Conservation (phyloP, 2,888 invertebrate species). For the Caenorhabditis sinica region DNA sequence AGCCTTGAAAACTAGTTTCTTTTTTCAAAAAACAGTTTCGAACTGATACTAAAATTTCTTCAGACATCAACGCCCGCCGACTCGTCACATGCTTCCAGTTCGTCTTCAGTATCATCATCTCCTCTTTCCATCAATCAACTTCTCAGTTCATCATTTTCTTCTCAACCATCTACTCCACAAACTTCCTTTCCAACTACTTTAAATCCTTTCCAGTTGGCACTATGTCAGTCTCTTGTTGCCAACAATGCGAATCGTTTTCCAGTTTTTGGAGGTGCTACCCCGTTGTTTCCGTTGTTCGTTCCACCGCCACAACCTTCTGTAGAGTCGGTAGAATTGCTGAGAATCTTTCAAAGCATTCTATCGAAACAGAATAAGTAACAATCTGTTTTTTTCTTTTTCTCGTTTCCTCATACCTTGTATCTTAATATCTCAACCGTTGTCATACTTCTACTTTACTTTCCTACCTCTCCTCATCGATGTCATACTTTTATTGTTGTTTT, state of each 20-base stretch:
- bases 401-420: not conserved
- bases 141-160: constrained; percentile 43
- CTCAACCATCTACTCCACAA: not conserved
- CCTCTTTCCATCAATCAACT: constrained; percentile 45
- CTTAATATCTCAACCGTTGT: not conserved
- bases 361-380: constrained; percentile 48
- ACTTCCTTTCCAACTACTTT: constrained; percentile 18
- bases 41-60: not conserved
- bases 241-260: constrained; percentile 28
- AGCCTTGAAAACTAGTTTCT: too few species aligned
- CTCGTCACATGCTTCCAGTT: constrained; percentile 29
- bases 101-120: constrained; percentile 19
- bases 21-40: not conserved
- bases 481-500: constrained; percentile 29
- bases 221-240: constrained; percentile 45
- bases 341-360: constrained; percentile 44
- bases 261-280: constrained; percentile 26
- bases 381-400: constrained; percentile 1
- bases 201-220: constrained; percentile 54
- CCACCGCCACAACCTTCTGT: constrained; percentile 46
- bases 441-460: not conserved
- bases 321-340: constrained; percentile 41
- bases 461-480: constrained; percentile 13
- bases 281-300: constrained; percentile 42
- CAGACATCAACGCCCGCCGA: constrained; percentile 10